phyloP scores from a whole-genome alignment of 2,113 vertebrate species.

The Archilochus colubris region DNA sequence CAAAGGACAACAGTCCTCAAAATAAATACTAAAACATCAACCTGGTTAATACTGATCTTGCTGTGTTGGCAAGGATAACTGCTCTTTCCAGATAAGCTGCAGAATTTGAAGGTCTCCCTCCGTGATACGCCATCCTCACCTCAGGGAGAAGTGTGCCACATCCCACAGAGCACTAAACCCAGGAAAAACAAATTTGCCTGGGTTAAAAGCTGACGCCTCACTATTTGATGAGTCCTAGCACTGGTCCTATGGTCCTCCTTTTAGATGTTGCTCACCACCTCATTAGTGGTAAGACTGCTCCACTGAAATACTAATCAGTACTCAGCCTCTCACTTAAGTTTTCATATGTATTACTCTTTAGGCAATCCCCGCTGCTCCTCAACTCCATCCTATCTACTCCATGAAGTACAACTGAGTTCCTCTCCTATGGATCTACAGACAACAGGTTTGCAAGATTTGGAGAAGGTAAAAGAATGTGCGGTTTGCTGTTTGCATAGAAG shows the following conservation, averaged over 20 bases:
- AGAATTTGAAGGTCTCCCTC: background rate
- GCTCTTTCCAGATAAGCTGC: background rate
- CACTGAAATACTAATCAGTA: background rate
- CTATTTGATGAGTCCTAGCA: background rate
- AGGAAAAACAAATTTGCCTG: background rate
- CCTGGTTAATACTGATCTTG: background rate
- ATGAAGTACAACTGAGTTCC: background rate
- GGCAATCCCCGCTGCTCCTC: background rate
- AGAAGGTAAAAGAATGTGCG: background rate
- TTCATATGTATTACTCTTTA: background rate
- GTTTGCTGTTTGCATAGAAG: background rate
- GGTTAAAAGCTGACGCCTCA: background rate
- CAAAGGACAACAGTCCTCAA: background rate
- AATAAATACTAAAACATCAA: background rate
- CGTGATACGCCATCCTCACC: background rate
- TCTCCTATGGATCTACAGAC: background rate
- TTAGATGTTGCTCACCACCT: background rate
- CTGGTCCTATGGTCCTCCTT: background rate
- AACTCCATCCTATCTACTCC: background rate
- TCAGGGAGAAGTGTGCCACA: accelerated
- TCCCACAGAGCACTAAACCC: background rate
- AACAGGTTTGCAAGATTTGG: background rate
- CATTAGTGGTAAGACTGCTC: background rate
- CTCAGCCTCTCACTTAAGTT: accelerated
- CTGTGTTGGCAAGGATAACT: background rate